Evolutionary conservation across 2,113 vertebrate genomes (phyloP).

Genomic region (Corvus hawaiiensis): DNA sequence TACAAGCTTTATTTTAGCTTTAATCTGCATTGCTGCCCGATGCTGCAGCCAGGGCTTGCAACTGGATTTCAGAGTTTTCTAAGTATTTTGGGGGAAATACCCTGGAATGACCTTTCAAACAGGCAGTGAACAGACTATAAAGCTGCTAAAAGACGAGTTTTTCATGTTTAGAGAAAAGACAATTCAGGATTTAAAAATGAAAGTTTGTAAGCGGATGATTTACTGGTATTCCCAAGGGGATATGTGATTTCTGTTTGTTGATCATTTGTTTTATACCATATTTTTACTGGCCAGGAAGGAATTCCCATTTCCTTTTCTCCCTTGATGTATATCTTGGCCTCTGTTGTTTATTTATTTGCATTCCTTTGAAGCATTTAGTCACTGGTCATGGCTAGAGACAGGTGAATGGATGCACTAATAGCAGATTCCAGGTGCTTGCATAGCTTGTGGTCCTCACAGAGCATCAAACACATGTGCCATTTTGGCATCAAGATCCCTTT

Average conservation of each 20-base stretch:
- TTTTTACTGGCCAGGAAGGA: neutral
- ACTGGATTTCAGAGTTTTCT: neutral
- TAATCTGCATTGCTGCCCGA: neutral
- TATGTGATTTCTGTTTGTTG: conserved; percentile 4
- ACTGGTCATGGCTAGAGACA: neutral
- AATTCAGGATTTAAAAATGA: neutral
- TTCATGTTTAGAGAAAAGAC: neutral
- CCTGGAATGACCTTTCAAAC: neutral
- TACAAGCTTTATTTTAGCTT: neutral
- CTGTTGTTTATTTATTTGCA: conserved; percentile 25
- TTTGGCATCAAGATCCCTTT: neutral
- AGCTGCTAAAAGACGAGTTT: neutral
- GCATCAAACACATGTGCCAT: accelerated
- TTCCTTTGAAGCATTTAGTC: neutral
- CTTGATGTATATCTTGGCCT: neutral
- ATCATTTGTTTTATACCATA: neutral
- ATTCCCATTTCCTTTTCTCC: conserved; percentile 1
- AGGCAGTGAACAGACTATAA: neutral
- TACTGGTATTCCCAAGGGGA: neutral
- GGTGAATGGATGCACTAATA: neutral
- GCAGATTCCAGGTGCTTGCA: neutral
- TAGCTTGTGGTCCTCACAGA: neutral
- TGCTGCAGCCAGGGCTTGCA: accelerated
- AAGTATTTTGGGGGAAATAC: neutral
- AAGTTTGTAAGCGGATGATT: neutral